These are phyloP conservation scores for Chironomus tentans DNA, from an alignment of 2,888 invertebrate species.

Conservation along the genomic window DNA sequence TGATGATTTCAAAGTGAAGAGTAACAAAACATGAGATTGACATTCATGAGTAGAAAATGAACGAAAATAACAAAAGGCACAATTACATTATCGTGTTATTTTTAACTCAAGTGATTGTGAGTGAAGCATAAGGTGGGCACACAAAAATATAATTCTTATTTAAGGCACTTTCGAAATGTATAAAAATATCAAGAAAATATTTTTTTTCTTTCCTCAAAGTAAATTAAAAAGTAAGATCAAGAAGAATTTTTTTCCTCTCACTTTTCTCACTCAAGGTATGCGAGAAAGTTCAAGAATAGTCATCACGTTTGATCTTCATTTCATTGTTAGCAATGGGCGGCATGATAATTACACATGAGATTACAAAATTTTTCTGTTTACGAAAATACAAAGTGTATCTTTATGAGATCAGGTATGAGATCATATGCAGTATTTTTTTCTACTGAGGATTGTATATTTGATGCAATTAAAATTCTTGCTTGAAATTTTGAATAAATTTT, in stretches of 20 bases:
- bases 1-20: background rate
- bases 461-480: no score
- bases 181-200: background rate
- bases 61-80: background rate
- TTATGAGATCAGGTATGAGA: no score
- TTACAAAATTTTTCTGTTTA: no score
- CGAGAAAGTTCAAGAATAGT: constrained; percentile 9
- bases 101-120: background rate
- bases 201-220: background rate
- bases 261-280: no score
- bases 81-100: background rate
- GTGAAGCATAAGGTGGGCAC: background rate
- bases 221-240: no score
- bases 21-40: background rate
- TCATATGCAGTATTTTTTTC: no score
- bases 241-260: no score
- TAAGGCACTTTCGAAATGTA: background rate
- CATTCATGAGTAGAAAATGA: background rate
- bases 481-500: no score
- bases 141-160: background rate
- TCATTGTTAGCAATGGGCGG: no score
- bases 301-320: background rate
- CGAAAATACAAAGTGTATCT: no score
- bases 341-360: no score
- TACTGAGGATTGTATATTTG: no score